Evolutionary conservation across 2,888 invertebrate species (phyloP).

Genomic region (Cheilosia grossa): DNA sequence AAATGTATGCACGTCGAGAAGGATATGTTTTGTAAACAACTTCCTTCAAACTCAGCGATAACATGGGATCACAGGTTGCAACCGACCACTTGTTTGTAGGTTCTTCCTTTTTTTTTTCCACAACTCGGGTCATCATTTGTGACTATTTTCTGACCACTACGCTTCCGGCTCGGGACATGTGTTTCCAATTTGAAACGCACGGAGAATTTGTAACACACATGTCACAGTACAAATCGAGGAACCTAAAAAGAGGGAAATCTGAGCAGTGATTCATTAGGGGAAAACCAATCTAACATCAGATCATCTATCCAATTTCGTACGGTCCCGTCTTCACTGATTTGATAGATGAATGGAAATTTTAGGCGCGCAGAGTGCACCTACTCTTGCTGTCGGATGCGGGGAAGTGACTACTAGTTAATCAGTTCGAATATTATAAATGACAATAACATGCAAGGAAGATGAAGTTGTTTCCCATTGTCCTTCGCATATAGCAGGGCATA

Average conservation of each 20-base stretch:
- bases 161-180: conserved; percentile 72
- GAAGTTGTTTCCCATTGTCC: neutral
- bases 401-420: no score
- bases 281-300: conserved; percentile 44
- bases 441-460: neutral
- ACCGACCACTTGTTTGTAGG: conserved; percentile 64
- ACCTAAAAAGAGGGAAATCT: conserved; percentile 47
- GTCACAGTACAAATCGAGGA: conserved; percentile 19
- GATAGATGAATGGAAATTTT: conserved; percentile 16
- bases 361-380: neutral
- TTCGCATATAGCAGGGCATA: neutral
- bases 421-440: neutral
- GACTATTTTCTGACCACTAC: conserved; percentile 69
- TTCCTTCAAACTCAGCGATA: conserved; percentile 37
- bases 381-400: neutral
- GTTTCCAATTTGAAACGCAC: conserved; percentile 73
- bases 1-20: conserved; percentile 39
- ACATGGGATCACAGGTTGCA: conserved; percentile 60
- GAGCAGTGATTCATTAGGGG: conserved; percentile 56
- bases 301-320: conserved; percentile 59
- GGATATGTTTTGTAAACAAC: conserved; percentile 72
- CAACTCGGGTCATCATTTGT: conserved; percentile 67
- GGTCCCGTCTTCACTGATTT: conserved; percentile 21
- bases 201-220: conserved; percentile 74
- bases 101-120: conserved; percentile 10